phyloP scores from a whole-genome alignment of 2,888 invertebrate genomes.

The Drosophila ochracea region DNA sequence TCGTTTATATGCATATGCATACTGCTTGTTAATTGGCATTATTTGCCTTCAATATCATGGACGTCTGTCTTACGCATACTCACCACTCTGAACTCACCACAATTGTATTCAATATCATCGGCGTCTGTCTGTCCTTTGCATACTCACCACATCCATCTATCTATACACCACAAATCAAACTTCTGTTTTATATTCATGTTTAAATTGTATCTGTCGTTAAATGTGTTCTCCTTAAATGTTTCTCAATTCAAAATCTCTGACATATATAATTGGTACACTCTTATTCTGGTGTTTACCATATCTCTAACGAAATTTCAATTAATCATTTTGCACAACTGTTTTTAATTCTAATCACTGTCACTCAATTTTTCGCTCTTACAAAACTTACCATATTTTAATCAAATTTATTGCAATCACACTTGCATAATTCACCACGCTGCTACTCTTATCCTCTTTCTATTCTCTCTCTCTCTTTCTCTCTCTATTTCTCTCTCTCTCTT shows the following conservation, averaged over 20 bases:
- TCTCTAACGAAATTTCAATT: background rate
- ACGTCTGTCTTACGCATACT: constrained; percentile 23
- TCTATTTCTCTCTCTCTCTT: constrained; percentile 5
- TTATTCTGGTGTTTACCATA: background rate
- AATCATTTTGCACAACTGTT: constrained; percentile 1
- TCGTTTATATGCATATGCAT: constrained; percentile 6
- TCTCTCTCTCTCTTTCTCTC: background rate
- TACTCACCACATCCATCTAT: background rate
- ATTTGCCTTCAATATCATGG: constrained; percentile 35
- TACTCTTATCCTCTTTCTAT: constrained; percentile 34
- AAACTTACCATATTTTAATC: background rate
- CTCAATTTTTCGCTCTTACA: background rate
- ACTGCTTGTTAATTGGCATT: constrained; percentile 23
- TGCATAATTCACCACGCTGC: constrained; percentile 33
- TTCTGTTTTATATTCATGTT: background rate
- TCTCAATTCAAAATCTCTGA: background rate
- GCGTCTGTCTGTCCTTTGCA: constrained; percentile 15
- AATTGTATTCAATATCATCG: constrained; percentile 36
- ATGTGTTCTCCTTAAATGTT: constrained; percentile 1
- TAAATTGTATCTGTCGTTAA: background rate
- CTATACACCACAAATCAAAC: background rate
- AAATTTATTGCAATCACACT: background rate
- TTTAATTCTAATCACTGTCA: background rate
- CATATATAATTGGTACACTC: background rate
- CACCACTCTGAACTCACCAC: constrained; percentile 6